phyloP scores from a whole-genome alignment of 1,140 invertebrate genomes.

The Trinorchestia longiramus region DNA sequence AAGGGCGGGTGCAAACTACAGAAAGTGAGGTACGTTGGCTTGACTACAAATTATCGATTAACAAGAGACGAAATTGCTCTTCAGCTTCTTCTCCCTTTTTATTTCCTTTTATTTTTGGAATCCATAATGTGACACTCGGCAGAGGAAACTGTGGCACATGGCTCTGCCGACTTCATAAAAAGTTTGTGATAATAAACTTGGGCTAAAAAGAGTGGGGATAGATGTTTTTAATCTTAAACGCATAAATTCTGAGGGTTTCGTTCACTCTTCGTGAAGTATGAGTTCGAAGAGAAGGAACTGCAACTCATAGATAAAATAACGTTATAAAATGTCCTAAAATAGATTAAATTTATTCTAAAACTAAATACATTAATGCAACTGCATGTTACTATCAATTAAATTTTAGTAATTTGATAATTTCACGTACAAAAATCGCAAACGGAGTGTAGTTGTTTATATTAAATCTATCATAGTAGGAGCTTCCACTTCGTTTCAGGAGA shows the following conservation, averaged over 20 bases:
- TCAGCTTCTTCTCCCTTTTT: background rate
- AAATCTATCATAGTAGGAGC: no score
- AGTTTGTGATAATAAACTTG: background rate
- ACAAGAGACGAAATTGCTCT: background rate
- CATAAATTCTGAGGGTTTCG: background rate
- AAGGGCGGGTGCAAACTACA: background rate
- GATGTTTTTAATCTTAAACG: background rate
- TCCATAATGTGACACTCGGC: background rate
- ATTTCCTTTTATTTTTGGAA: background rate
- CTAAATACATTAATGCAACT: no score
- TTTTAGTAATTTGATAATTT: no score
- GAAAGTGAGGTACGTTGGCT: background rate
- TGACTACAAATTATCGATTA: background rate
- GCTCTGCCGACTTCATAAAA: background rate
- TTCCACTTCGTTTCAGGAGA: background rate
- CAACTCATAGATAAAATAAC: background rate
- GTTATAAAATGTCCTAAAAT: background rate
- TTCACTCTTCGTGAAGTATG: background rate
- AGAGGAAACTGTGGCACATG: background rate
- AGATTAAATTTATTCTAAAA: no score
- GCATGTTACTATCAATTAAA: no score
- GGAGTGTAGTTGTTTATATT: no score
- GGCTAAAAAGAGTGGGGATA: background rate
- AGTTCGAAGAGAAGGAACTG: background rate
- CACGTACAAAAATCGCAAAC: no score